Conservation (phyloP, 1,140 invertebrate species). For the Procambarus clarkii region DNA sequence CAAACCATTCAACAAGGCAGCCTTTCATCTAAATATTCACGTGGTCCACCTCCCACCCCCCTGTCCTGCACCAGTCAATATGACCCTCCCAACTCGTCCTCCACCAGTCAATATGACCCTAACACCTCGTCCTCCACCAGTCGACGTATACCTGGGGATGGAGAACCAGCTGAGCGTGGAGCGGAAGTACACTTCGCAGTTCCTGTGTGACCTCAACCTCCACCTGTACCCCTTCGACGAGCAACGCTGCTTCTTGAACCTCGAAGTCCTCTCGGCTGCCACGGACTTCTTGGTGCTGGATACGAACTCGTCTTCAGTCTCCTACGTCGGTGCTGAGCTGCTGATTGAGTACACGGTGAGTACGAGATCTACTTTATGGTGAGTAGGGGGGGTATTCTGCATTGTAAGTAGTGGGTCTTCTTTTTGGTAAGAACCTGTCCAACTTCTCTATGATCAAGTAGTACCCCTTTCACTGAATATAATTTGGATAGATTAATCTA, state of each 20-base stretch:
- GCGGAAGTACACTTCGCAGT: conserved; percentile 52
- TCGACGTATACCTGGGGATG: conserved; percentile 43
- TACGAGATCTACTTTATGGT: too few relatives aligned
- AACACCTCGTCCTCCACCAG: background rate
- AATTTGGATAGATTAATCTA: too few relatives aligned
- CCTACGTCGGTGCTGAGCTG: conserved; percentile 44
- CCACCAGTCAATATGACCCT: background rate
- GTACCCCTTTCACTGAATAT: too few relatives aligned
- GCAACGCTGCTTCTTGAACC: conserved; percentile 49
- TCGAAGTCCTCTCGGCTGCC: conserved; percentile 53
- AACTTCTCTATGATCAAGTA: too few relatives aligned
- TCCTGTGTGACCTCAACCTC: conserved; percentile 58
- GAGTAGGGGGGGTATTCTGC: too few relatives aligned
- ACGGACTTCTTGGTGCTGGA: conserved; percentile 51
- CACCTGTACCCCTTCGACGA: conserved; percentile 58
- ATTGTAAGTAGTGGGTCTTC: too few relatives aligned
- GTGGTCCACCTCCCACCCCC: too few relatives aligned
- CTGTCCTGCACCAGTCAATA: too few relatives aligned
- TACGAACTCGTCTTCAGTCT: conserved; percentile 6
- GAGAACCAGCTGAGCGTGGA: conserved; percentile 60
- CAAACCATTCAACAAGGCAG: too few relatives aligned
- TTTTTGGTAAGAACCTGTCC: too few relatives aligned
- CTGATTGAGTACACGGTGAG: conserved; percentile 56
- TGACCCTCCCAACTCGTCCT: too few relatives aligned
- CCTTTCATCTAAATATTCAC: too few relatives aligned